These are phyloP conservation scores for Parazoanthus darwini DNA, from an alignment of 92 coral and sea anemone species.

Conservation along the genomic window DNA sequence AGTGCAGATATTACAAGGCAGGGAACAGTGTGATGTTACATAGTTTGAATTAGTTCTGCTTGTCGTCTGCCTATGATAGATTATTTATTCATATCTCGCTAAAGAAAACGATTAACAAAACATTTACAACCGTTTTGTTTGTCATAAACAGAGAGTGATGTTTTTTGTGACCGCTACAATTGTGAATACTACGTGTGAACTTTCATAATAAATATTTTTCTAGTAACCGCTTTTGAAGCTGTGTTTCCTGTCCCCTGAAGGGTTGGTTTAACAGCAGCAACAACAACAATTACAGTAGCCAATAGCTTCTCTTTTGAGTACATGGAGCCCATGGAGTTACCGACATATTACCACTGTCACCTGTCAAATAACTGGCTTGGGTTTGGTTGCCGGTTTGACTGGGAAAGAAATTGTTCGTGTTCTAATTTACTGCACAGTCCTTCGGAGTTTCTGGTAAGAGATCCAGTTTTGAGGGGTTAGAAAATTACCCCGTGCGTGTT, in stretches of 20 bases:
- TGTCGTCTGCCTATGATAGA: not conserved
- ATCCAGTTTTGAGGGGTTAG: too few relatives aligned
- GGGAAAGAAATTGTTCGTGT: too few relatives aligned
- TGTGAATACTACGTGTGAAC: not conserved
- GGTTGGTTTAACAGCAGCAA: too few relatives aligned
- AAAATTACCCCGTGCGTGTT: too few relatives aligned
- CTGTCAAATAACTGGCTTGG: too few relatives aligned
- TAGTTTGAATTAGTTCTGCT: not conserved
- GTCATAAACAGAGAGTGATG: not conserved
- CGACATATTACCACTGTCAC: too few relatives aligned
- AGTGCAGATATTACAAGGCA: not conserved
- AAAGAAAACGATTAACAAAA: not conserved
- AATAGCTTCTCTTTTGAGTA: too few relatives aligned
- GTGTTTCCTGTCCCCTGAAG: not conserved
- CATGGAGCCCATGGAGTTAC: too few relatives aligned
- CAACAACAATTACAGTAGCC: too few relatives aligned
- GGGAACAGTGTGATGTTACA: not conserved
- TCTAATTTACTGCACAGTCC: too few relatives aligned
- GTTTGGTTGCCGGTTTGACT: too few relatives aligned
- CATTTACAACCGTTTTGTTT: not conserved
- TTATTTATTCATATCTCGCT: not conserved
- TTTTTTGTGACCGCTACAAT: not conserved
- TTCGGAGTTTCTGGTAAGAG: too few relatives aligned
- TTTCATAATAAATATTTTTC: constrained; percentile 14
- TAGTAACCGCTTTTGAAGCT: not conserved